These are phyloP conservation scores for Lepus europaeus DNA, from an alignment of 2,113 vertebrate species.

Conservation along the genomic window DNA sequence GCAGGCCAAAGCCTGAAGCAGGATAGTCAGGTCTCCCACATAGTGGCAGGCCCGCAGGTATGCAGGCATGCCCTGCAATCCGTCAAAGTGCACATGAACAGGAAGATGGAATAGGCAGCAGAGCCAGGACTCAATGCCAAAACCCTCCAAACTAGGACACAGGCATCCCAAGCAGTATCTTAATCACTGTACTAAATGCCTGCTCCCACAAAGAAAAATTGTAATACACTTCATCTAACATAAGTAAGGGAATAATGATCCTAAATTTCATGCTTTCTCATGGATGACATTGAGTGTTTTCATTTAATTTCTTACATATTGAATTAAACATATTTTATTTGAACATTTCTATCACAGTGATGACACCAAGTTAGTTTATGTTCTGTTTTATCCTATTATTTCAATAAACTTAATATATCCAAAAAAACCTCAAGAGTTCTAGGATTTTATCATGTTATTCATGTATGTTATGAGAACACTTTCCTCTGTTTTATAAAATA, in stretches of 20 bases:
- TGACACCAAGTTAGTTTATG: neutral
- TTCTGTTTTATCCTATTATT: neutral
- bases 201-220: neutral
- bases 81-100: too few species aligned
- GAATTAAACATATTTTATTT: neutral
- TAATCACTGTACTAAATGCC: too few species aligned
- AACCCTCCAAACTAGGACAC: too few species aligned
- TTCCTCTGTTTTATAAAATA: neutral
- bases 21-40: too few species aligned
- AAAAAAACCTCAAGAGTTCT: neutral
- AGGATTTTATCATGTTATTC: neutral
- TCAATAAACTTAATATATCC: neutral
- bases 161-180: too few species aligned
- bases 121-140: too few species aligned
- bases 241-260: neutral
- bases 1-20: too few species aligned
- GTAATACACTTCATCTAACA: neutral
- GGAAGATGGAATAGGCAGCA: too few species aligned
- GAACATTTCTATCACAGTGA: neutral
- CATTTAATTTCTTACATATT: neutral
- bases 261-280: neutral
- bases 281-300: neutral
- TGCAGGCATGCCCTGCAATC: too few species aligned
- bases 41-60: too few species aligned
- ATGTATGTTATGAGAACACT: neutral